A percentile compares a stretch with the other conserved stretches of the same genome.
phyloP scores from a whole-genome alignment of 2,888 invertebrate species.

The Halictus quadricinctus region DNA sequence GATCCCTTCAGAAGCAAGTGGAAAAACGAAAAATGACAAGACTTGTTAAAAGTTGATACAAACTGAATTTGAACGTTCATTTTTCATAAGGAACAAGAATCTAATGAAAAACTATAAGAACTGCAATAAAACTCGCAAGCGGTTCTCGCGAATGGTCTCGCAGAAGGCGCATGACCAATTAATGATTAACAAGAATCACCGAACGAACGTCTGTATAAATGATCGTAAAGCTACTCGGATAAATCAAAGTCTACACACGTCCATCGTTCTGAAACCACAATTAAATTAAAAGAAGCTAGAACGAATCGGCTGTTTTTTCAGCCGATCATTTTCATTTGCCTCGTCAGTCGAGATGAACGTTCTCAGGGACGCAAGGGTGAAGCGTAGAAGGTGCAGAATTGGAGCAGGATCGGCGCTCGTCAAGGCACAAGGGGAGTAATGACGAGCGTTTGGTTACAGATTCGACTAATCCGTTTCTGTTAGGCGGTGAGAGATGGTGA shows the following conservation, averaged over 20 bases:
- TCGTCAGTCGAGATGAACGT: background rate
- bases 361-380: background rate
- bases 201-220: no score
- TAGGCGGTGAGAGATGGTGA: constrained; percentile 2
- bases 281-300: background rate
- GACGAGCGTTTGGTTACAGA: background rate
- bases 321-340: background rate
- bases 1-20: background rate
- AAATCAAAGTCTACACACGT: background rate
- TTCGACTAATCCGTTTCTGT: constrained; percentile 7
- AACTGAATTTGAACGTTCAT: background rate
- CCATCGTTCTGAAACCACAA: constrained; percentile 1
- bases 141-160: background rate
- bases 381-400: constrained; percentile 9
- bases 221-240: background rate
- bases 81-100: background rate
- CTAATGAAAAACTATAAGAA: background rate
- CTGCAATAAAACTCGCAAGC: background rate
- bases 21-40: background rate
- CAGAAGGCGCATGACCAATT: background rate
- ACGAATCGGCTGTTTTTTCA: background rate
- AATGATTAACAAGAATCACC: no score
- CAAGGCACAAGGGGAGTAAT: background rate
- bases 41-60: background rate
- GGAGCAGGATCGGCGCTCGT: background rate